Conservation (phyloP, 2,797 vertebrate genomes). For the Acestrorhynchus altus region DNA sequence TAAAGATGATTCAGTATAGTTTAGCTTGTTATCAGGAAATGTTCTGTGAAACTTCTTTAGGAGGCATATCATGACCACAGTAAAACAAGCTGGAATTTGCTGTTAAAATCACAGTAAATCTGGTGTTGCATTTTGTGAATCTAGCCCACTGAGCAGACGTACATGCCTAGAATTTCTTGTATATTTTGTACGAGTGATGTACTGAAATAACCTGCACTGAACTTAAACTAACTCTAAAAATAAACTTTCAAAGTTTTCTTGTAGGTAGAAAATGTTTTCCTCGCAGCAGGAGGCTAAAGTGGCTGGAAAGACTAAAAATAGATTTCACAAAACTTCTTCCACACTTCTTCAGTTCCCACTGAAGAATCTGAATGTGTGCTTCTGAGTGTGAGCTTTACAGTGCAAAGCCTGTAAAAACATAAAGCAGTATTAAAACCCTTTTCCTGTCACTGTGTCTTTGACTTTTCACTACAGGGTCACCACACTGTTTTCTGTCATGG, state of each 20-base stretch:
- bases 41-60: too few relatives aligned
- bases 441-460: slow-evolving; percentile 25
- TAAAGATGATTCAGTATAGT: too few relatives aligned
- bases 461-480: background rate
- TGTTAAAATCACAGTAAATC: too few relatives aligned
- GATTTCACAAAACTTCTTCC: background rate
- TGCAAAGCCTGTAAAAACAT: too few relatives aligned
- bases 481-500: background rate
- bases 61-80: too few relatives aligned
- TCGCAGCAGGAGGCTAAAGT: background rate
- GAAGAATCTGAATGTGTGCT: background rate
- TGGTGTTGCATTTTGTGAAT: too few relatives aligned
- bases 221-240: background rate
- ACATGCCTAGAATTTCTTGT: too few relatives aligned
- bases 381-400: too few relatives aligned
- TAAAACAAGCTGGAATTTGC: too few relatives aligned
- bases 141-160: too few relatives aligned
- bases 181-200: too few relatives aligned
- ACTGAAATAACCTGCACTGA: background rate
- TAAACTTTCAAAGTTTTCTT: background rate
- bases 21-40: too few relatives aligned
- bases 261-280: background rate
- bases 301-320: background rate
- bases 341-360: background rate
- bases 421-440: background rate